Evolutionary conservation across 2,113 vertebrate species (phyloP).

Genomic region (Turnix velox): DNA sequence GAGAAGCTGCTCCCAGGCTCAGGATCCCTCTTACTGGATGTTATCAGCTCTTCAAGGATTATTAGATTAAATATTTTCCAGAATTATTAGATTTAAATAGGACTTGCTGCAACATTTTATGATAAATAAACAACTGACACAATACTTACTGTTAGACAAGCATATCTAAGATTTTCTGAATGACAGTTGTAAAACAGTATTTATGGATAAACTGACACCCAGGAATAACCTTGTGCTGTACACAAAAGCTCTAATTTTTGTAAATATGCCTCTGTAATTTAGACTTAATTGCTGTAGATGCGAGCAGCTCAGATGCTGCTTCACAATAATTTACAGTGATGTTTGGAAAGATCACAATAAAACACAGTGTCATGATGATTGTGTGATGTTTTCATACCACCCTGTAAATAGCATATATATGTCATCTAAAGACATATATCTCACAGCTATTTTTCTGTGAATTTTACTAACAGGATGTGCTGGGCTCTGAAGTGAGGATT

Average conservation of each 20-base stretch:
- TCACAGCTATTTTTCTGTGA: background rate
- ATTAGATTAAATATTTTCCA: background rate
- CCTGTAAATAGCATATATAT: background rate
- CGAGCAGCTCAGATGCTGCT: background rate
- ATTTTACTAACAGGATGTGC: background rate
- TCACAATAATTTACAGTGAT: background rate
- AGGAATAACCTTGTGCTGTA: background rate
- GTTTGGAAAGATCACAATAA: constrained; percentile 14
- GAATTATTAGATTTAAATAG: background rate
- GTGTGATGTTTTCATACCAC: background rate
- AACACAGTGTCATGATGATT: background rate
- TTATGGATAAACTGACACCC: constrained; percentile 8
- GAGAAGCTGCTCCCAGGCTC: background rate
- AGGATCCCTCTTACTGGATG: background rate
- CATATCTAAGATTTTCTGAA: background rate
- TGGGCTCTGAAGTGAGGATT: background rate
- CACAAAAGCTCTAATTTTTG: constrained; percentile 6
- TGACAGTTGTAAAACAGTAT: background rate
- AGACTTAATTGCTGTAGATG: background rate
- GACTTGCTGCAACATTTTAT: background rate
- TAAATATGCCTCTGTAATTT: constrained; percentile 5
- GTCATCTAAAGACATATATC: background rate
- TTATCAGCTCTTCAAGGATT: background rate
- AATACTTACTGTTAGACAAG: background rate
- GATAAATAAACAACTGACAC: constrained; percentile 1